Conservation (phyloP, 2,113 vertebrate species). For the Brevimyrus niger region DNA sequence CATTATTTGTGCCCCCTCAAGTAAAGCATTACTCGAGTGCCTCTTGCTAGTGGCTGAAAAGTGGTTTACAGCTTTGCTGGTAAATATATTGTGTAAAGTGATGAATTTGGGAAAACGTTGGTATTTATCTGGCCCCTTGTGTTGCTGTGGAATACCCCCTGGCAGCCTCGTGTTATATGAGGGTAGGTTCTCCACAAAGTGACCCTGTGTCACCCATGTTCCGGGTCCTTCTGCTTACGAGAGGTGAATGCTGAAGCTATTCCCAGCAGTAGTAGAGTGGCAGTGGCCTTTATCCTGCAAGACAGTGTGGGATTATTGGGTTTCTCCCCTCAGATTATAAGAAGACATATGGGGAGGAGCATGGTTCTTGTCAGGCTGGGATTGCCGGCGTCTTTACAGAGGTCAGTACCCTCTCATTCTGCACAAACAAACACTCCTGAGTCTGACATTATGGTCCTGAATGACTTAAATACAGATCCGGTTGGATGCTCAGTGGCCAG, state of each 20-base stretch:
- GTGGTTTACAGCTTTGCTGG: not conserved
- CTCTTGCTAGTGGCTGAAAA: not conserved
- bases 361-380: slow-evolving; percentile 95
- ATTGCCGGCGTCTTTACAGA: slow-evolving; percentile 87
- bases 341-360: slow-evolving; percentile 97
- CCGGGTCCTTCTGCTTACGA: not conserved
- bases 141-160: not conserved
- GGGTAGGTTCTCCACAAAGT: not conserved
- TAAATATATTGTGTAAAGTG: not conserved
- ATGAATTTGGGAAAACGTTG: not conserved
- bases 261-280: not conserved
- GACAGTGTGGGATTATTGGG: slow-evolving; percentile 49
- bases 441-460: not conserved
- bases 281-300: not conserved
- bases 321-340: slow-evolving; percentile 78
- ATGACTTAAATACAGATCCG: not conserved
- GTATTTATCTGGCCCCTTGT: not conserved
- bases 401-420: slow-evolving; percentile 59
- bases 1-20: not conserved
- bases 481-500: not conserved
- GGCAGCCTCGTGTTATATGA: not conserved
- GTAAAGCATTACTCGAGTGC: not conserved
- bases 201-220: not conserved
- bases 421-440: not conserved
- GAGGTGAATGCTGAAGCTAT: not conserved